Percentiles rank a stretch among this genome's conserved stretches.
Conservation (phyloP, 2,888 invertebrate species). For the Crocallis elinguaria region DNA sequence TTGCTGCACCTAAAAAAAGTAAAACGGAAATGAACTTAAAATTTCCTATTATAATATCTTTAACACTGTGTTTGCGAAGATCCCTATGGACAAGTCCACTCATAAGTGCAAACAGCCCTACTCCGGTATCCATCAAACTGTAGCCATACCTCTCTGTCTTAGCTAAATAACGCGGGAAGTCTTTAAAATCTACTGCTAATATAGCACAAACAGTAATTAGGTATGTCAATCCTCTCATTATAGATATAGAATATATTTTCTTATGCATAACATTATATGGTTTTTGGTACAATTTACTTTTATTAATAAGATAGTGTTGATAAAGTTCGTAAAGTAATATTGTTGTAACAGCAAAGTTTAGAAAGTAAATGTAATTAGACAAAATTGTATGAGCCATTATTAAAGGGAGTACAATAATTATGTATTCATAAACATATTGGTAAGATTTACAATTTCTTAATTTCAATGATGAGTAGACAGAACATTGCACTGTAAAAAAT, state of each 20-base stretch:
- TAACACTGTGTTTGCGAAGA: conserved; percentile 50
- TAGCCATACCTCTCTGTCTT: conserved; percentile 95
- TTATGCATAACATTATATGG: conserved; percentile 21
- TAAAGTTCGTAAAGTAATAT: conserved; percentile 45
- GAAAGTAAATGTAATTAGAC: conserved; percentile 57
- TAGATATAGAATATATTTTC: conserved; percentile 83
- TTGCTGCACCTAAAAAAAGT: conserved; percentile 85
- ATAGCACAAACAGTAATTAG: conserved; percentile 92
- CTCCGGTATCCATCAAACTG: conserved; percentile 98
- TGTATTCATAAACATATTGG: conserved; percentile 82
- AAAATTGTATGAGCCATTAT: conserved; percentile 84
- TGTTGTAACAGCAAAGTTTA: conserved; percentile 59
- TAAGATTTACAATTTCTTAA: conserved; percentile 33
- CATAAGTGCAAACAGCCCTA: conserved; percentile 93
- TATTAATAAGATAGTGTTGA: conserved; percentile 26
- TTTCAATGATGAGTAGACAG: conserved; percentile 55
- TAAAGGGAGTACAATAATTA: conserved; percentile 81
- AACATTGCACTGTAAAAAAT: conserved; percentile 68
- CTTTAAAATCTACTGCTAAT: conserved; percentile 96
- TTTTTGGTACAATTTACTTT: conserved; percentile 45
- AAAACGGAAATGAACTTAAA: conserved; percentile 62
- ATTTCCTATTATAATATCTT: conserved; percentile 64
- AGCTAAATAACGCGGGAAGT: conserved; percentile 93
- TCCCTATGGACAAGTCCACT: conserved; percentile 90
- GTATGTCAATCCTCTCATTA: conserved; percentile 88